Base-by-base conservation (phyloP, 2,113 vertebrate genomes). In the Pampusana beccarii region DNA sequence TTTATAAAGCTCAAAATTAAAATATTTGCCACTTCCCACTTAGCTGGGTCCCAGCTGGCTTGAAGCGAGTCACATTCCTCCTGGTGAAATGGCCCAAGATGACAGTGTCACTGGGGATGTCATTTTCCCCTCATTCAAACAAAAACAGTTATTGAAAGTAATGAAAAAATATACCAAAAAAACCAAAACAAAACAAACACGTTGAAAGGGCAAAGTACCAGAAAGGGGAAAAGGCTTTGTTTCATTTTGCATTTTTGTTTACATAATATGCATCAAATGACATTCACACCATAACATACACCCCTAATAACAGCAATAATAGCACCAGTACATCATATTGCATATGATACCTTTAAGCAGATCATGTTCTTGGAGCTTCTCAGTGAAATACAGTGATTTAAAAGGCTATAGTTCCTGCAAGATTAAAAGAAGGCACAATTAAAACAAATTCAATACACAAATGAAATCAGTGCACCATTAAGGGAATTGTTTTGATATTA, bases 221-320 rank as follows among this genome's bases (percentile, higher is more conserved):
- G 66, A 54, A 88, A 60, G 46, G 46, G 34, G 64, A 90, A 91
- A 75, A 65, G 61, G 7, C 21, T 72, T 56, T 4, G 20, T 90
- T 97, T 90, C 33, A 40, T 92, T 97, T 97, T 89, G 42, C 5
- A 42, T 75, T 93, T 87, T 73, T 77, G 19, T 78, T 96, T 78
- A 94, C 44, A 40, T 54, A 79, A 85, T 91, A 77, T 54, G 78
- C 69, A 94, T 91, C 70, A 94, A 89, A 46, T 51, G 71, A 80
- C 42, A 74, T 72, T 93, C 77, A 94, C 20, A 21, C 42, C 64
- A 58, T 92, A 92, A 93, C 34, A 77, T 80, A 88, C 62, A 82
- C 29, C 4, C 31, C 66, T 96, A 96, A 83, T 80, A 97, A 90
- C 29, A 79, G 75, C 74, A 94, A 50, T 71, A 92, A 91, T 57